Evolutionary conservation across 2,888 invertebrate species (phyloP).

Genomic region (Tenthredo amoena): DNA sequence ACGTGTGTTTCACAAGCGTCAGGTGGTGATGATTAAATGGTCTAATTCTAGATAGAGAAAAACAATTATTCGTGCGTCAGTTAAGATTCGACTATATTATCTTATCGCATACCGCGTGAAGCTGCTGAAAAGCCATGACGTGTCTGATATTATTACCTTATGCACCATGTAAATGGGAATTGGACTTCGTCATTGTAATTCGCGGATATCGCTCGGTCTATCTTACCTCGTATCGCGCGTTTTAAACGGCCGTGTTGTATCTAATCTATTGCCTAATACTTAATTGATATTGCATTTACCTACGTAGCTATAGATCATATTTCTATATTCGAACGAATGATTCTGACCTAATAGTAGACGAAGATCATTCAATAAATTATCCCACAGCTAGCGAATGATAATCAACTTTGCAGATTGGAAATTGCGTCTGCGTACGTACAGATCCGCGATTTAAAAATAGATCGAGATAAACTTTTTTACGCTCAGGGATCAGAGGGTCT

Average conservation of each 20-base stretch:
- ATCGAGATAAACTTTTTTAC: too few species aligned
- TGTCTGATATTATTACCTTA: neutral
- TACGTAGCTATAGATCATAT: too few species aligned
- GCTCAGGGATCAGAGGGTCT: too few species aligned
- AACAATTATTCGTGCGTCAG: conserved; percentile 8
- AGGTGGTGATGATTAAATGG: neutral
- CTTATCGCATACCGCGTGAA: neutral
- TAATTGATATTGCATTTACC: too few species aligned
- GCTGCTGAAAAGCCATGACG: neutral
- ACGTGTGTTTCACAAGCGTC: neutral
- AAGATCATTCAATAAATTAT: too few species aligned
- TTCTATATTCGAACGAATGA: too few species aligned
- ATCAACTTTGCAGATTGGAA: too few species aligned
- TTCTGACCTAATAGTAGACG: too few species aligned
- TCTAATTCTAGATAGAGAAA: neutral
- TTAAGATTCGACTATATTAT: neutral
- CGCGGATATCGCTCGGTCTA: neutral
- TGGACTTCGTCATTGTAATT: neutral
- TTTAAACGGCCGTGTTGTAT: neutral
- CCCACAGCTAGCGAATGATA: too few species aligned
- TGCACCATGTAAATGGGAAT: neutral
- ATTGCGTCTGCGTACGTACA: too few species aligned
- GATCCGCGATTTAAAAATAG: too few species aligned
- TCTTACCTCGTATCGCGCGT: neutral
- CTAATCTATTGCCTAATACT: too few species aligned